phyloP scores from a whole-genome alignment of 1,140 invertebrate species.

The Musca vetustissima region DNA sequence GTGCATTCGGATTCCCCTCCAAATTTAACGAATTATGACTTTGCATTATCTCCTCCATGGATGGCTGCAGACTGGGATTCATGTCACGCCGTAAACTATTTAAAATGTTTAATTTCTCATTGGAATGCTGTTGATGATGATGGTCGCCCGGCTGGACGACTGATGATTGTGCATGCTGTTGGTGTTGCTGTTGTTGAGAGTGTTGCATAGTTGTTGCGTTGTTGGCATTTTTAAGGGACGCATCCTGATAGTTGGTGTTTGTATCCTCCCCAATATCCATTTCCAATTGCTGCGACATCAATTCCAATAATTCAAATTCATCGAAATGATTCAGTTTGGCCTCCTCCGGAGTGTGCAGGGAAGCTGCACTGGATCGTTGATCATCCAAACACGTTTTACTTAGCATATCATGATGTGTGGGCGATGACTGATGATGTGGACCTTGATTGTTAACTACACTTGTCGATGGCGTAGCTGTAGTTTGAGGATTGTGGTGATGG shows the following conservation, averaged over 20 bases:
- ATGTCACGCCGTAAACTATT: constrained; percentile 39
- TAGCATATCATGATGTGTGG: constrained; percentile 30
- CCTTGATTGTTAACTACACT: too few species aligned
- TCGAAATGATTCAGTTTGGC: constrained; percentile 52
- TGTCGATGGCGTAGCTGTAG: background rate
- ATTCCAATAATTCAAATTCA: constrained; percentile 50
- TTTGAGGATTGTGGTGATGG: background rate
- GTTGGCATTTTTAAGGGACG: constrained; percentile 19
- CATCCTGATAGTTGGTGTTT: constrained; percentile 33
- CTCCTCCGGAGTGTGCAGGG: constrained; percentile 29
- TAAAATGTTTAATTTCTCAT: constrained; percentile 8
- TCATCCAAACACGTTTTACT: constrained; percentile 12
- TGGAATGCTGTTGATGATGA: constrained; percentile 7
- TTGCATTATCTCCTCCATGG: constrained; percentile 47
- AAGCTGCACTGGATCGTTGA: background rate
- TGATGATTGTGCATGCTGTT: constrained; percentile 17
- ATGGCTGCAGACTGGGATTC: constrained; percentile 51
- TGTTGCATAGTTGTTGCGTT: background rate
- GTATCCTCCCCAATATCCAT: constrained; percentile 54
- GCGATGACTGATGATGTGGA: constrained; percentile 32
- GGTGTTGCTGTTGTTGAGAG: background rate
- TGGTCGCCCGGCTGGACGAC: background rate
- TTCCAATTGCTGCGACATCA: constrained; percentile 54
- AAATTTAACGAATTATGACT: background rate
- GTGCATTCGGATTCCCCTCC: constrained; percentile 14